Evolutionary conservation across 1,140 invertebrate genomes (phyloP), one percentile per base, ranked within the genome.

Genomic region (Odontomachus brunneus): DNA sequence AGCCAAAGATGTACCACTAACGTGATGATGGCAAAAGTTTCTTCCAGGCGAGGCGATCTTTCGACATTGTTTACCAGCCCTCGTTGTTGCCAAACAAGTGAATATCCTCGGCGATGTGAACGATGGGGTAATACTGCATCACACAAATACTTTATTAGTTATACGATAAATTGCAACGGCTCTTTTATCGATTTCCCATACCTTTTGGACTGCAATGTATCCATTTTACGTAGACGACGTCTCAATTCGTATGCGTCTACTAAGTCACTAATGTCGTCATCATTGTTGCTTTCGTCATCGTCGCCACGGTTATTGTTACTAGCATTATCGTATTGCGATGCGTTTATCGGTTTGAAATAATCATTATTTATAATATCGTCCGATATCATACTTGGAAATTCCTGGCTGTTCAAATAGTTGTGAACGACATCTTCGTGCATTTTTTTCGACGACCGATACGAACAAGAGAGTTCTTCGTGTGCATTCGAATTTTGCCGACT

Each of bases 381-480:
- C 0, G 91, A 91, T 48, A 87, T 67, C 71, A 85, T 89, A 3
- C 82, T 59, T 0, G 53, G 33, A 3, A 17, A 62, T 44, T 44
- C 38, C 3, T 0, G 74, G 51, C 55, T 26, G 29, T 33, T 73
- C 57, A 44, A 44, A 22, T 84, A 84, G 73, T 89, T 83, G 3
- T 22, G 69, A 17, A 91, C 7, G n/a, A 91, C 24, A 24, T 88
- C 90, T n/a, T 93, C 90, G 0, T 49, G 88, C 49, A 22, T 53
- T 76, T 88, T 92, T 24, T 73, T 91, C 0, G 89, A 83, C 3
- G 92, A 86, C 4, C 89, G 38, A 74, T 94, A 94, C 1, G 93
- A 93, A 59, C 93, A 94, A 9, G 93, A 92, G 9, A 93, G 72
- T 44, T 92, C 90, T 75, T 94, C 93, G 14, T 84, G 85, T 5